These are phyloP conservation scores for Harpegnathos saltator DNA, from an alignment of 1,140 invertebrate species.

Conservation along the genomic window DNA sequence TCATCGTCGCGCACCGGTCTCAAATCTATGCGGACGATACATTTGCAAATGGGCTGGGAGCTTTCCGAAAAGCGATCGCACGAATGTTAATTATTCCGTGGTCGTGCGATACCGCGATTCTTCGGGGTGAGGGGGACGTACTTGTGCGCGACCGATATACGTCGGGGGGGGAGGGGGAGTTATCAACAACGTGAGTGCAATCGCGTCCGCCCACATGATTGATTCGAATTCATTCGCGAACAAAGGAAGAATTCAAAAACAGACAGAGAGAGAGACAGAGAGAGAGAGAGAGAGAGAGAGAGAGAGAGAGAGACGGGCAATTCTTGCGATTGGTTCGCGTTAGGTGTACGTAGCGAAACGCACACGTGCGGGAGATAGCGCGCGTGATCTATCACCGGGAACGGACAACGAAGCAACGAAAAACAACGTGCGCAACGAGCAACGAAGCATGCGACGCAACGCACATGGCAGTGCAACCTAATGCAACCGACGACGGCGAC, in stretches of 20 bases:
- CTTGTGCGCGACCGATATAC: too few species aligned
- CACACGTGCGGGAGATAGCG: constrained; percentile 36
- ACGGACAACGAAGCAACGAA: constrained; percentile 46
- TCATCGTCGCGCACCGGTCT: constrained; percentile 1
- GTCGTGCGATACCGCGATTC: background rate
- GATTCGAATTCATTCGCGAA: constrained; percentile 29
- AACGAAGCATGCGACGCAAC: constrained; percentile 1
- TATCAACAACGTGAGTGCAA: background rate
- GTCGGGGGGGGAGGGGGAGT: too few species aligned
- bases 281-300: too few species aligned
- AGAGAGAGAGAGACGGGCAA: background rate
- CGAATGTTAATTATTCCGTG: background rate
- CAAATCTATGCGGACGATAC: background rate
- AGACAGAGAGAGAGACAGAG: background rate
- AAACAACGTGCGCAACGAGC: constrained; percentile 10
- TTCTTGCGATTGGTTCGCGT: constrained; percentile 25
- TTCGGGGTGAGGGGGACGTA: background rate
- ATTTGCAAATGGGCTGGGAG: too few species aligned
- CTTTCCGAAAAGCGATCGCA: background rate
- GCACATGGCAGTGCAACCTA: constrained; percentile 20
- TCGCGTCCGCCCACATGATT: constrained; percentile 5
- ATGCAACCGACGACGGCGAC: constrained; percentile 34
- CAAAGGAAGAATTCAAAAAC: constrained; percentile 24
- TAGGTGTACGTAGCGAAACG: constrained; percentile 37
- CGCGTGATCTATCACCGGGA: constrained; percentile 53